Evolutionary conservation across 2,113 vertebrate species (phyloP), one percentile per base, ranked within the genome.

Genomic region (Chaetura pelagica): DNA sequence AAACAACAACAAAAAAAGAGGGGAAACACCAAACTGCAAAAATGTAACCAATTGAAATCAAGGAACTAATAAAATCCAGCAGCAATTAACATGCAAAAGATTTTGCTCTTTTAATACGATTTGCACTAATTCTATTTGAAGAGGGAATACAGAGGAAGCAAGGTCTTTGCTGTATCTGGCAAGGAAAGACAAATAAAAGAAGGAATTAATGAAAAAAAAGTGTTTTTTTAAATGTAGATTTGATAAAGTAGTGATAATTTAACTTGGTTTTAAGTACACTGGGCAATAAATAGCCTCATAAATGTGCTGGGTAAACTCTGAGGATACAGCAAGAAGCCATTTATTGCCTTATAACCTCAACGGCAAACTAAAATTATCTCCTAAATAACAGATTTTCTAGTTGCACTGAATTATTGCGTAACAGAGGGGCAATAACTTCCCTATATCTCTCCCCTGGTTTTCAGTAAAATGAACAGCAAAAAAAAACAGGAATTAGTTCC

Each of bases 381-480:
- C 96, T 97, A 97, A 98, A 95, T 96, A 98, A 97, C 91, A 96
- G 87, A 97, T 96, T 97, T 96, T 94, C 91, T 82, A 96, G 89
- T 96, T 94, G 83, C 92, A 81, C 96, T 97, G 96, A 98, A 96
- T 97, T 97, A 98, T 55, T 95, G 84, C 88, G 68, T 52, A 96
- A 90, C 84, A 63, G 72, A 95, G 72, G 86, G 52, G 89, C 72
- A 95, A 94, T 97, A 97, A 95, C 87, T 97, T 91, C 77, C 54
- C 67, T 49, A 22, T 95, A 96, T 96, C 82, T 94, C 97, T 98
- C 97, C 96, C 97, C 58, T 74, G 93, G 96, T 93, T 98, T 81
- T 48, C 84, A 84, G 81, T 88, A 96, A 98, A 97, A 94, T 62
- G 80, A 97, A 84, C 42, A 93, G 38, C 48, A n/a, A n/a, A n/a